These are phyloP conservation scores for Glaucidium brasilianum DNA, from an alignment of 2,113 vertebrate genomes.

Conservation along the genomic window DNA sequence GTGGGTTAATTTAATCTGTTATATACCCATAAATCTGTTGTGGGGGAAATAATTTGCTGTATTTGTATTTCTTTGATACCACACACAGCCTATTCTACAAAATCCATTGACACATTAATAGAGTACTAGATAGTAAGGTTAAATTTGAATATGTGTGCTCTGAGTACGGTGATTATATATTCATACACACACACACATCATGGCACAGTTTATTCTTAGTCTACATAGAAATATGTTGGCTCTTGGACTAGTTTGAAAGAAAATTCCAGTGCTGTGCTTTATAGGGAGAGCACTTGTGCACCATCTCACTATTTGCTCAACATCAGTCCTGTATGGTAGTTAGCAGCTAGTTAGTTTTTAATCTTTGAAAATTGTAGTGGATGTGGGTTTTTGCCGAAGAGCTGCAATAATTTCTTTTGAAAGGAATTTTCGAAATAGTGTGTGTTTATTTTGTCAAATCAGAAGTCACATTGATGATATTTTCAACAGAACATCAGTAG, in stretches of 20 bases:
- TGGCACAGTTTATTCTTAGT: neutral
- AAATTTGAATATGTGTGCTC: neutral
- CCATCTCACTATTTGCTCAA: neutral
- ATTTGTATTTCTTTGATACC: neutral
- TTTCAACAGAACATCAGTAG: neutral
- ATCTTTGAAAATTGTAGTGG: neutral
- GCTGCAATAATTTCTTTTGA: neutral
- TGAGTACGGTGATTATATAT: neutral
- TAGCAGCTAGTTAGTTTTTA: neutral
- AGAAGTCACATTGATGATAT: neutral
- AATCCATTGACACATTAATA: neutral
- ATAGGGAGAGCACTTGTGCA: neutral
- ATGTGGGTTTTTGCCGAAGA: neutral
- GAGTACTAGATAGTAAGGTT: neutral
- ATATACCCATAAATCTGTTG: neutral
- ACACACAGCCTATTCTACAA: neutral
- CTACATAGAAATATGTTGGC: neutral
- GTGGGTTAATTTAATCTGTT: neutral
- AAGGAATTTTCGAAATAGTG: neutral
- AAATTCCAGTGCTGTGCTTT: neutral
- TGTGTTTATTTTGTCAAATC: neutral
- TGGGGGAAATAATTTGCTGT: neutral
- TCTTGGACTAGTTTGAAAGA: neutral
- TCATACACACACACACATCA: neutral
- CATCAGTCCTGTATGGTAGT: neutral